phyloP scores from a whole-genome alignment of 2,113 vertebrate species.

The Ictalurus furcatus region DNA sequence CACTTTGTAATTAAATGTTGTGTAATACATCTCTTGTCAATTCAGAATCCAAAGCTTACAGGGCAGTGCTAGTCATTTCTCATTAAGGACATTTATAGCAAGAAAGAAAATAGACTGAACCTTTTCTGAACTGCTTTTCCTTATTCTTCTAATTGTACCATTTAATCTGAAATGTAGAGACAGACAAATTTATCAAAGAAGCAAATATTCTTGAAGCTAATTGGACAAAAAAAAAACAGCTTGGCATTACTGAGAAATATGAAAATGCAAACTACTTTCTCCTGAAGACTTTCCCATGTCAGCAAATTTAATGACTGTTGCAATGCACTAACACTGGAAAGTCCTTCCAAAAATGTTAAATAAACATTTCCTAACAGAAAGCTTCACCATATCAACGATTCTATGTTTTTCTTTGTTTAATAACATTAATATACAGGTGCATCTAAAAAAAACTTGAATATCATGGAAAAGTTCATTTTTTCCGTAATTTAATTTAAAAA shows the following conservation, averaged over 20 bases:
- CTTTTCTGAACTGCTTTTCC: constrained; percentile 4
- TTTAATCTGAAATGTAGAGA: constrained; percentile 8
- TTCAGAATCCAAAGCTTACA: constrained; percentile 1
- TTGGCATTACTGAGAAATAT: background rate
- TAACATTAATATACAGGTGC: background rate
- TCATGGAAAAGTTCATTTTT: too few species aligned
- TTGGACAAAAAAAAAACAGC: background rate
- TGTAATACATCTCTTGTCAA: constrained; percentile 16
- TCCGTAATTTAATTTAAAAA: too few species aligned
- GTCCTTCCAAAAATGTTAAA: background rate
- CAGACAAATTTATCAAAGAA: constrained; percentile 9
- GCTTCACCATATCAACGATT: background rate
- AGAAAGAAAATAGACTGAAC: constrained; percentile 14
- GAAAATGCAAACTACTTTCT: background rate
- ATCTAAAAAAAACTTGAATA: too few species aligned
- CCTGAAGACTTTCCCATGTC: background rate
- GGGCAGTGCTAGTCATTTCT: background rate
- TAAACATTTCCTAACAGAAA: background rate
- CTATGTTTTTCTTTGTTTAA: background rate
- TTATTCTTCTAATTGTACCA: background rate
- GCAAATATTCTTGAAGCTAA: background rate
- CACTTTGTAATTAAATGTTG: constrained; percentile 50
- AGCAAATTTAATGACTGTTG: background rate
- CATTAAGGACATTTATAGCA: background rate
- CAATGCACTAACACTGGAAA: background rate